These are phyloP conservation scores for Caenorhabditis sp. DNA, from an alignment of 2,888 invertebrate genomes.

Conservation along the genomic window DNA sequence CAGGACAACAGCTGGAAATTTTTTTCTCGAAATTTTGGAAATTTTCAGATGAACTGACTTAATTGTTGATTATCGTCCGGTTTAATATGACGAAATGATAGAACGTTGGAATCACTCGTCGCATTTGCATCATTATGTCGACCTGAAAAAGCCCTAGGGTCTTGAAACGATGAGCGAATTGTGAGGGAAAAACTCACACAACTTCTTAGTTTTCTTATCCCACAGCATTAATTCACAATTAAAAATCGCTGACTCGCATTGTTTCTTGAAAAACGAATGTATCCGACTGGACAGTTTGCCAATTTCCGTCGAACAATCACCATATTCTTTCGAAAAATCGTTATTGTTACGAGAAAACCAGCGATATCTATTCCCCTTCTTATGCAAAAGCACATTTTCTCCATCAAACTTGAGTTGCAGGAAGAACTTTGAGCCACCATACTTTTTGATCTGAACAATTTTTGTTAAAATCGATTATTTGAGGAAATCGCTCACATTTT, in stretches of 20 bases:
- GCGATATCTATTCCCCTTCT: slow-evolving; percentile 54
- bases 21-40: not conserved
- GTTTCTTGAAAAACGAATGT: slow-evolving; percentile 55
- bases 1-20: slow-evolving; percentile 53
- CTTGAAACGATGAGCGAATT: not conserved
- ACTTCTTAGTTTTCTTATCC: slow-evolving; percentile 43
- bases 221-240: slow-evolving; percentile 66
- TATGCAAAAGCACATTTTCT: slow-evolving; percentile 67
- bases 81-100: slow-evolving; percentile 40
- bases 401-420: slow-evolving; percentile 68
- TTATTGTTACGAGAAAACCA: slow-evolving; percentile 61
- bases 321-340: slow-evolving; percentile 60
- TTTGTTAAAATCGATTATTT: not conserved
- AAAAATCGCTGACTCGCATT: slow-evolving; percentile 53
- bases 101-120: slow-evolving; percentile 29
- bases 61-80: slow-evolving; percentile 43
- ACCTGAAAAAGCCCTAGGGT: slow-evolving; percentile 6
- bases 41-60: slow-evolving; percentile 10
- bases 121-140: slow-evolving; percentile 38
- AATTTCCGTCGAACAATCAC: slow-evolving; percentile 29
- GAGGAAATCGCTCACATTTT: slow-evolving; percentile 17
- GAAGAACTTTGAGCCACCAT: slow-evolving; percentile 51
- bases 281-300: slow-evolving; percentile 54
- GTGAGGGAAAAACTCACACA: slow-evolving; percentile 36
- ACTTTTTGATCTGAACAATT: slow-evolving; percentile 29